Conservation (phyloP, 2,797 vertebrate genomes). For the Cyclopterus lumpus region DNA sequence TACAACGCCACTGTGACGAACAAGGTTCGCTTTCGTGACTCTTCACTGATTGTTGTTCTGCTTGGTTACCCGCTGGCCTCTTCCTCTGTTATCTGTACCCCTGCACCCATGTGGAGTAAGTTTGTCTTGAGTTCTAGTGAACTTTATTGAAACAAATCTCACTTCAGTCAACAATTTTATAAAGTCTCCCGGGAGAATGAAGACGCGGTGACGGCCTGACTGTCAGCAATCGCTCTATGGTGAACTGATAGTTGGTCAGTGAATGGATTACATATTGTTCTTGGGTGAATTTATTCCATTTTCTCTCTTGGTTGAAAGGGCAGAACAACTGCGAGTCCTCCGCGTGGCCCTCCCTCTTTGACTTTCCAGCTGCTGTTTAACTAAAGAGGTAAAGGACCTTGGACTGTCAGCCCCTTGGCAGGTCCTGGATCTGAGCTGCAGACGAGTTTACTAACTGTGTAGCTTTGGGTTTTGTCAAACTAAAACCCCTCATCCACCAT, state of each 20-base stretch:
- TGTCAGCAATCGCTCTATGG: constrained; percentile 16
- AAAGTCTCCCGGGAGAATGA: constrained; percentile 10
- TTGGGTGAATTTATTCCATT: constrained; percentile 24
- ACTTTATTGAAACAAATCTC: neutral
- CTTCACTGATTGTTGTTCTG: no score
- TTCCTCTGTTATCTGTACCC: neutral
- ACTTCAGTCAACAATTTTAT: neutral
- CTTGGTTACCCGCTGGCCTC: neutral
- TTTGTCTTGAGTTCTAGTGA: neutral
- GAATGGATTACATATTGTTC: constrained; percentile 2
- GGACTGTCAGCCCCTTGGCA: constrained; percentile 59
- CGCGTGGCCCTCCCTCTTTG: constrained; percentile 23
- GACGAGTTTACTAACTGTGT: constrained; percentile 5
- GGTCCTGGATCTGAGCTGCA: constrained; percentile 23
- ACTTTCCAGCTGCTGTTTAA: constrained; percentile 75
- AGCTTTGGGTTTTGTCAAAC: constrained; percentile 4
- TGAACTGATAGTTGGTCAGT: neutral
- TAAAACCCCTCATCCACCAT: constrained; percentile 43
- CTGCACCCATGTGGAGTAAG: no score
- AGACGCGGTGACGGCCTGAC: constrained; percentile 7
- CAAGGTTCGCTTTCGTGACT: no score
- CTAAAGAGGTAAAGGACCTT: constrained; percentile 77
- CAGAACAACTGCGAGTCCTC: constrained; percentile 35
- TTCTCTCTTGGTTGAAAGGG: constrained; percentile 37
- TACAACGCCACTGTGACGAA: neutral